Base-by-base conservation (phyloP, 1,140 invertebrate genomes). In the Galleria mellonella region DNA sequence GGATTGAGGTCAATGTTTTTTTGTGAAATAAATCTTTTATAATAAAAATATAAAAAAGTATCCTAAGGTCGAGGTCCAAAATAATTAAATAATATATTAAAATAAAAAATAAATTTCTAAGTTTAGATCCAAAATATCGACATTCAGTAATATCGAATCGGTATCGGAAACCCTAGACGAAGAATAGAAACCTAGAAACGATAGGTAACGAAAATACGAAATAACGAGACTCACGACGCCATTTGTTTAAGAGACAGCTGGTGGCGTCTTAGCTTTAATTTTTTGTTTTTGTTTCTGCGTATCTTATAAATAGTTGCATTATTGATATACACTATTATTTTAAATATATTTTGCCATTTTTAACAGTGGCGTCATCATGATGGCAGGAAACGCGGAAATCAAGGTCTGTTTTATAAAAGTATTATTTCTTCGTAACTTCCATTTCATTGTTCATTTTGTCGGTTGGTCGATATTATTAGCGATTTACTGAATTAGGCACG, bases 321-420 rank as follows among this genome's bases (percentile, higher is more conserved):
- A 28, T 27, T 43, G 14, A n/a, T 33, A 15, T n/a, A 32, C 41
- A 43, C 6, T 43, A 12, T 28, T 35, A 11, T 27, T 43, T 33
- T 23, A 35, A 12, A 12, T 12, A 43, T 28, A 12, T 33, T 9
- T 40, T 33, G 37, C 43, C 42, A 39, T 32, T 43, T 38, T 51
- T 37, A 42, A 38, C 12, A 0, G 5, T 9, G 52, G 40, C 37
- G 43, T 50, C 33, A 47, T 37, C 11, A 62, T 30, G 38, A 82
- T 82, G 77, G 67, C 69, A 51, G 72, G 71, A 59, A 64, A 72
- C 50, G 49, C 55, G 43, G 65, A 66, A 40, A 49, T 63, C 32
- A 74, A 78, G 74, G 77, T 78, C 64, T 49, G 68, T 62, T 10
- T n/a, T n/a, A n/a, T 41, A 43, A 23, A 23, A 23, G 17, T 27